These are phyloP conservation scores for Clarias platycephalus DNA, from an alignment of 2,797 vertebrate genomes.

Conservation along the genomic window DNA sequence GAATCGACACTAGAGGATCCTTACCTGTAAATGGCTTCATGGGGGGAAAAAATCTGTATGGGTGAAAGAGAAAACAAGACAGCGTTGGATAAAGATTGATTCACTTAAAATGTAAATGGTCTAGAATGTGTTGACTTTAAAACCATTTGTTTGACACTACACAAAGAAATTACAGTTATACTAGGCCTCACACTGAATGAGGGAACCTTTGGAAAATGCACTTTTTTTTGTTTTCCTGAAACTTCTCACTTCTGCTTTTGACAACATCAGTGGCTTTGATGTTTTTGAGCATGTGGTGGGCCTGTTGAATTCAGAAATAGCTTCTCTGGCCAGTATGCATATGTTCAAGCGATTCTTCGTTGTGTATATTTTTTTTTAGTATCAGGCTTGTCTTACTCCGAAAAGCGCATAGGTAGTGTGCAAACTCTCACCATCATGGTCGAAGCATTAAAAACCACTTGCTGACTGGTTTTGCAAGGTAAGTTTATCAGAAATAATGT, in stretches of 20 bases:
- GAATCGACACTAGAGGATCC: conserved; percentile 43
- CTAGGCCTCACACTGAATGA: conserved; percentile 42
- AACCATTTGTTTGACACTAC: not conserved
- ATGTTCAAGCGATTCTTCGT: conserved; percentile 72
- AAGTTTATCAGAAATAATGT: conserved; percentile 1
- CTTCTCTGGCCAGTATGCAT: conserved; percentile 71
- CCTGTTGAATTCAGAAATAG: conserved; percentile 77
- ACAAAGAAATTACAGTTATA: conserved; percentile 28
- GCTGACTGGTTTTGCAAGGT: conserved; percentile 6
- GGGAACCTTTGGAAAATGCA: conserved; percentile 66
- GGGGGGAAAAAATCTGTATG: not conserved
- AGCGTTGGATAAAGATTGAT: not conserved
- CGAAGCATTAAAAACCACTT: conserved; percentile 40
- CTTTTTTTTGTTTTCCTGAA: conserved; percentile 76
- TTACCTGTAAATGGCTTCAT: conserved; percentile 11
- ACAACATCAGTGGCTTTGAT: conserved; percentile 69
- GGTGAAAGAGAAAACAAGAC: not conserved
- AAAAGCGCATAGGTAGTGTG: conserved; percentile 58
- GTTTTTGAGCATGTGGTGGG: conserved; percentile 75
- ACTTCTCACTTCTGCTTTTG: conserved; percentile 84
- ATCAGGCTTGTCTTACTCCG: conserved; percentile 70
- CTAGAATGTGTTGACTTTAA: not conserved
- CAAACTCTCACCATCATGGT: conserved; percentile 36
- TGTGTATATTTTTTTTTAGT: conserved; percentile 70
- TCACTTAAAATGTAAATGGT: not conserved